phyloP scores from a whole-genome alignment of 2,113 vertebrate species.

The Anhinga rufa region DNA sequence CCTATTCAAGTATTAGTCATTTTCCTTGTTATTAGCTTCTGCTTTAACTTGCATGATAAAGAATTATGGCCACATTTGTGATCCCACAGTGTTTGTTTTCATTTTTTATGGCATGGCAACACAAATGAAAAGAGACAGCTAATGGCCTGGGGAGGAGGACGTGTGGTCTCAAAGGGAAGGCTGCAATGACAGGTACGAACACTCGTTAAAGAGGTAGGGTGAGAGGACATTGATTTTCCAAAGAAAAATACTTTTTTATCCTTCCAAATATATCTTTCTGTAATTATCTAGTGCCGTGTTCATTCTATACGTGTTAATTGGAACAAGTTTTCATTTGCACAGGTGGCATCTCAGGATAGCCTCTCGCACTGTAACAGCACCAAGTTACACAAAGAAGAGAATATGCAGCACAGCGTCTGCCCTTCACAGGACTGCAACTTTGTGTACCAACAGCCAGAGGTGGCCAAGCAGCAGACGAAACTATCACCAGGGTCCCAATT shows the following conservation, averaged over 20 bases:
- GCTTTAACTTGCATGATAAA: conserved; percentile 59
- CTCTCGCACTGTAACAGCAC: neutral
- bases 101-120: conserved; percentile 30
- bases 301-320: conserved; percentile 19
- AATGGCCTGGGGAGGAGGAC: conserved; percentile 4
- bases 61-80: conserved; percentile 46
- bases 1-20: conserved; percentile 63
- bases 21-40: conserved; percentile 63
- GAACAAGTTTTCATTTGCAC: conserved; percentile 51
- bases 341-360: neutral
- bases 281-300: conserved; percentile 34
- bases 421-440: neutral
- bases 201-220: neutral
- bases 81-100: conserved; percentile 46
- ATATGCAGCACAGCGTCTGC: neutral
- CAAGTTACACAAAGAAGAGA: neutral
- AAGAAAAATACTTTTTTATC: conserved; percentile 19
- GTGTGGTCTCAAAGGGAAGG: conserved; percentile 9
- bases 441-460: neutral
- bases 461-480: neutral
- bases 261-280: conserved; percentile 16
- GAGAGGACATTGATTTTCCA: conserved; percentile 23
- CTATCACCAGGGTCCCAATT: neutral
- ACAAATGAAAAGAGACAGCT: conserved; percentile 56
- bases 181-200: conserved; percentile 23